A percentile compares a stretch with the other conserved stretches of the same genome.
Evolutionary conservation across 2,888 invertebrate genomes (phyloP).

Genomic region (Platycheirus rosarum): DNA sequence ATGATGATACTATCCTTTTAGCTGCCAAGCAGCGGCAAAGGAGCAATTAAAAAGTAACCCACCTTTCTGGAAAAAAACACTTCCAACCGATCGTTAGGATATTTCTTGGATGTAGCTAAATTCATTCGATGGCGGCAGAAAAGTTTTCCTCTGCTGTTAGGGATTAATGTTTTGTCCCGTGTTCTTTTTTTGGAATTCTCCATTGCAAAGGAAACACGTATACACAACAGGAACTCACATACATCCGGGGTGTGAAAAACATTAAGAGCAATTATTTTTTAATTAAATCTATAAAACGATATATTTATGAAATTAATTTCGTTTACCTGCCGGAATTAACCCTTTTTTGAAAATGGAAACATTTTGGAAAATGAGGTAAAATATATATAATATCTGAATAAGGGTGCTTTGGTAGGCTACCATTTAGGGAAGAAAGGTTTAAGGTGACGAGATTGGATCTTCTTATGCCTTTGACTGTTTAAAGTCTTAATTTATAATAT

Average conservation of each 20-base stretch:
- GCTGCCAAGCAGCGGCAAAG: conserved; percentile 29
- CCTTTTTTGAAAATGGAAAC: conserved; percentile 32
- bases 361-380: conserved; percentile 11
- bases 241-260: conserved; percentile 1
- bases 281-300: conserved; percentile 73
- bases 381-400: background rate
- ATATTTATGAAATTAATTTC: conserved; percentile 70
- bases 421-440: background rate
- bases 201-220: conserved; percentile 1
- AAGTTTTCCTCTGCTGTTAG: conserved; percentile 43
- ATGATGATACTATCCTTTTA: conserved; percentile 66
- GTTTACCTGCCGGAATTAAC: conserved; percentile 47
- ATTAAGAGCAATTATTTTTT: conserved; percentile 66
- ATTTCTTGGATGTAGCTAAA: conserved; percentile 28
- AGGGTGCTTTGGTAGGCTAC: background rate
- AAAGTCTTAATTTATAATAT: background rate
- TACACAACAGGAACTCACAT: background rate
- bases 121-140: conserved; percentile 15
- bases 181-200: conserved; percentile 24
- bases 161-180: conserved; percentile 45
- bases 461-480: background rate
- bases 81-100: conserved; percentile 37
- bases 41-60: conserved; percentile 65
- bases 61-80: conserved; percentile 16
- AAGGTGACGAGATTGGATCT: background rate